These are phyloP conservation scores for Antitype chi DNA, from an alignment of 2,888 invertebrate genomes.

Conservation along the genomic window DNA sequence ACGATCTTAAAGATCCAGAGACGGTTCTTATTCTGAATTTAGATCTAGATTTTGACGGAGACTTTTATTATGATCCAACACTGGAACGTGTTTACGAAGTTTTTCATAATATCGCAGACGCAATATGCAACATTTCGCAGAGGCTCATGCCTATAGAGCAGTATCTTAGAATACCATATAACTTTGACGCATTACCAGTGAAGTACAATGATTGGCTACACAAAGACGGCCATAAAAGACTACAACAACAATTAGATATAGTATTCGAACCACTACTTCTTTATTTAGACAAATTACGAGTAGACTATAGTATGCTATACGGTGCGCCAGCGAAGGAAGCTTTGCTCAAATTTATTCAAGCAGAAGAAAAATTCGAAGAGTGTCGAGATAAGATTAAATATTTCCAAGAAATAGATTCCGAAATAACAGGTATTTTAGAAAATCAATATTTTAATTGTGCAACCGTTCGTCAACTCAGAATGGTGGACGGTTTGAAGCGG, in stretches of 20 bases:
- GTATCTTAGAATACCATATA: slow-evolving; percentile 83
- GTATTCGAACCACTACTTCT: slow-evolving; percentile 90
- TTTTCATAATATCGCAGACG: slow-evolving; percentile 91
- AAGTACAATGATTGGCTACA: slow-evolving; percentile 90
- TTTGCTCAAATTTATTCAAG: slow-evolving; percentile 85
- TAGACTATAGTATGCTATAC: slow-evolving; percentile 91
- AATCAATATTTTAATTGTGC: slow-evolving; percentile 93
- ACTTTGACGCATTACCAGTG: slow-evolving; percentile 89
- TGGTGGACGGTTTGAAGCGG: slow-evolving; percentile 91
- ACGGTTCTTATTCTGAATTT: slow-evolving; percentile 92
- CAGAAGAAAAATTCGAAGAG: slow-evolving; percentile 90
- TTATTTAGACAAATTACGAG: slow-evolving; percentile 89
- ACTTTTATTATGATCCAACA: slow-evolving; percentile 91
- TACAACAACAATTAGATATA: slow-evolving; percentile 87
- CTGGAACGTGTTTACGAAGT: slow-evolving; percentile 89
- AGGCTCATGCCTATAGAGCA: slow-evolving; percentile 91
- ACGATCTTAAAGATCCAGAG: slow-evolving; percentile 88
- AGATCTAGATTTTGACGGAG: slow-evolving; percentile 88
- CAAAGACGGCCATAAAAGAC: slow-evolving; percentile 86
- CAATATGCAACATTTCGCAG: slow-evolving; percentile 90
- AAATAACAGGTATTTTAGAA: slow-evolving; percentile 91
- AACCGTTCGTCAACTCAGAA: slow-evolving; percentile 91
- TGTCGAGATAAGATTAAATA: slow-evolving; percentile 91
- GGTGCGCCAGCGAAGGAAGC: slow-evolving; percentile 86
- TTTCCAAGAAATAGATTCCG: slow-evolving; percentile 91